Percentiles rank a stretch among this genome's conserved stretches.
phyloP scores from a whole-genome alignment of 23 tunicate species.

The Aplidium turbinatum region DNA sequence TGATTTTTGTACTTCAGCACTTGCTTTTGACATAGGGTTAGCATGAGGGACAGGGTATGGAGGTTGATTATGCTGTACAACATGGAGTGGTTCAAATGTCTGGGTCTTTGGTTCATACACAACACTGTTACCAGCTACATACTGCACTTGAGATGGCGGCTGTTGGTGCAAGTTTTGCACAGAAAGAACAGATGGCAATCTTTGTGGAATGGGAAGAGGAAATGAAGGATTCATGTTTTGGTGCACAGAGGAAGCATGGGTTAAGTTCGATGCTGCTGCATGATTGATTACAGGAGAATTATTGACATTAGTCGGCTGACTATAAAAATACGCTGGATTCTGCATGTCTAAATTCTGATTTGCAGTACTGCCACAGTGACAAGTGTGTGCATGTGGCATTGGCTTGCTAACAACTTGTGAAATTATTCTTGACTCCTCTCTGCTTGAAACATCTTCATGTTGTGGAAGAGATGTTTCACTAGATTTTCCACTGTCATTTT shows the following conservation, averaged over 20 bases:
- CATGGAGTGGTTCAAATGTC: not conserved
- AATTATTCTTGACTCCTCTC: not conserved
- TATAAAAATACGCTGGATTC: not conserved
- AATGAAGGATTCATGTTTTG: not conserved
- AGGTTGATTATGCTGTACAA: slow-evolving; percentile 13
- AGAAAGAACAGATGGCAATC: not conserved
- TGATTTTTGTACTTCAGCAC: slow-evolving; percentile 4
- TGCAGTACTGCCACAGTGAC: slow-evolving; percentile 23
- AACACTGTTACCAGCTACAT: slow-evolving; percentile 18
- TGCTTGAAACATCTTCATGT: not conserved
- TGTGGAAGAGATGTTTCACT: not conserved
- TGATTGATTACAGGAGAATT: not conserved
- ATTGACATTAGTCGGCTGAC: not conserved
- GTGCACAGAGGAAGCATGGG: not conserved
- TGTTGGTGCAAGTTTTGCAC: slow-evolving; percentile 6
- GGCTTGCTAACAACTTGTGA: not conserved
- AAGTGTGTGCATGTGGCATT: slow-evolving; percentile 4
- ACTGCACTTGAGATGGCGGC: not conserved
- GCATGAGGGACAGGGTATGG: not conserved
- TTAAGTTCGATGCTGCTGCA: not conserved
- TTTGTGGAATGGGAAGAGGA: slow-evolving; percentile 2
- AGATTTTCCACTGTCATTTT: not conserved
- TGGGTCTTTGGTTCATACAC: slow-evolving; percentile 22
- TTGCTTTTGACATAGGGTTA: slow-evolving; percentile 6
- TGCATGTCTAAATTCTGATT: slow-evolving; percentile 9